A percentile compares a stretch with the other conserved stretches of the same genome.
phyloP scores from a whole-genome alignment of 1,140 invertebrate species.

The Colletes gigas region DNA sequence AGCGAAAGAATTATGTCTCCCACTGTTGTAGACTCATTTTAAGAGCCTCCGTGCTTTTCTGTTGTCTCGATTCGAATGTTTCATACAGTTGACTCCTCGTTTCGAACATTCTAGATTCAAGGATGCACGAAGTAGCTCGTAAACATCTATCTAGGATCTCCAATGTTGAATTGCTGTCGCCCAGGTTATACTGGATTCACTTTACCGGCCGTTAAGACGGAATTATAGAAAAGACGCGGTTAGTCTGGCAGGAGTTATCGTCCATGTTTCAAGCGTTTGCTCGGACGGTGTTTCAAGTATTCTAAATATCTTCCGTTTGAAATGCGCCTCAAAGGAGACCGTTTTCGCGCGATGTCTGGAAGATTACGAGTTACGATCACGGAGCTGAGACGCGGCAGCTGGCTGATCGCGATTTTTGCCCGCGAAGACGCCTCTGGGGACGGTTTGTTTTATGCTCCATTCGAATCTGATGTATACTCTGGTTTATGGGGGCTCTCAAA shows the following conservation, averaged over 20 bases:
- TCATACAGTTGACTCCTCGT: not conserved
- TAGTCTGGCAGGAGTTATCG: not conserved
- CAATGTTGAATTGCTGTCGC: not conserved
- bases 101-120: not conserved
- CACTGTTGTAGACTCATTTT: too few relatives aligned
- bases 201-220: not conserved
- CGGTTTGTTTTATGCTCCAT: slow-evolving; percentile 9
- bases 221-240: slow-evolving; percentile 19
- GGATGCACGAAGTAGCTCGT: not conserved
- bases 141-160: not conserved
- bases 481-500: slow-evolving; percentile 10
- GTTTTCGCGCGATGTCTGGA: not conserved
- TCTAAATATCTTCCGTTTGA: not conserved
- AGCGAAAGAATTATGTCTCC: too few relatives aligned
- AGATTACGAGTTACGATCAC: slow-evolving; percentile 28
- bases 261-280: not conserved
- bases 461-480: not conserved
- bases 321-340: not conserved
- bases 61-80: not conserved
- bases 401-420: not conserved
- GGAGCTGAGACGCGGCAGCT: too few relatives aligned
- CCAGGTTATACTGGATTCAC: slow-evolving; percentile 34
- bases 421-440: not conserved
- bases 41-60: too few relatives aligned
- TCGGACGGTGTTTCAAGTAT: not conserved